Conservation (phyloP, 2,888 invertebrate species). For the Pogonocherus hispidulus region DNA sequence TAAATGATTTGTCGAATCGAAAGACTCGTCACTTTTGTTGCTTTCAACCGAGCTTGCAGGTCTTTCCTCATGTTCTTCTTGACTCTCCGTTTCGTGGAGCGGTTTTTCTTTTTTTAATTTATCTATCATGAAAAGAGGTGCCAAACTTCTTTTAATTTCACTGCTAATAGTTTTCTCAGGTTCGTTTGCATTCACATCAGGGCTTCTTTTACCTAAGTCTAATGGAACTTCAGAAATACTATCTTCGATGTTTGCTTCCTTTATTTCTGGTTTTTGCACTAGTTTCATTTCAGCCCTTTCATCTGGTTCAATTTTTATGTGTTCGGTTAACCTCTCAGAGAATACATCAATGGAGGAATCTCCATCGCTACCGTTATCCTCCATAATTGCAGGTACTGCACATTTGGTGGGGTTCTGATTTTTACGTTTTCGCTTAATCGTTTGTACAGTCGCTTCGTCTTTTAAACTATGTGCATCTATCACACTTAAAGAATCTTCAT, state of each 20-base stretch:
- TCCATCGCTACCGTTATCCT: slow-evolving; percentile 73
- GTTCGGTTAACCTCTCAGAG: slow-evolving; percentile 56
- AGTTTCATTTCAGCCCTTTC: slow-evolving; percentile 50
- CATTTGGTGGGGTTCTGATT: slow-evolving; percentile 89
- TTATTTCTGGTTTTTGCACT: slow-evolving; percentile 49
- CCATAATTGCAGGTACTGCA: slow-evolving; percentile 73
- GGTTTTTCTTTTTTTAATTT: slow-evolving; percentile 67
- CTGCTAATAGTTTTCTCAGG: slow-evolving; percentile 60
- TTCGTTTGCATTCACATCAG: slow-evolving; percentile 68
- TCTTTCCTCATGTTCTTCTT: slow-evolving; percentile 66
- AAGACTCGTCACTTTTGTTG: slow-evolving; percentile 73
- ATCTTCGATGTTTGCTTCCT: slow-evolving; percentile 49
- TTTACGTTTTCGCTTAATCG: slow-evolving; percentile 88
- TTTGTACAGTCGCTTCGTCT: slow-evolving; percentile 72
- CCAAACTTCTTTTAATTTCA: slow-evolving; percentile 67
- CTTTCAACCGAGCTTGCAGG: slow-evolving; percentile 72
- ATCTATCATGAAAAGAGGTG: slow-evolving; percentile 66
- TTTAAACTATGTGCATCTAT: slow-evolving; percentile 72
- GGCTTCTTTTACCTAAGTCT: slow-evolving; percentile 69
- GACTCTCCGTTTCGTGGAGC: slow-evolving; percentile 57
- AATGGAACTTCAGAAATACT: slow-evolving; percentile 61
- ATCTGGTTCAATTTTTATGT: slow-evolving; percentile 48
- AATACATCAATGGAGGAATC: slow-evolving; percentile 74
- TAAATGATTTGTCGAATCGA: slow-evolving; percentile 79
- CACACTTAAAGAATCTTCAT: slow-evolving; percentile 75